Evolutionary conservation across 2,797 vertebrate genomes (phyloP).

Genomic region (Macropus fuliginosus): DNA sequence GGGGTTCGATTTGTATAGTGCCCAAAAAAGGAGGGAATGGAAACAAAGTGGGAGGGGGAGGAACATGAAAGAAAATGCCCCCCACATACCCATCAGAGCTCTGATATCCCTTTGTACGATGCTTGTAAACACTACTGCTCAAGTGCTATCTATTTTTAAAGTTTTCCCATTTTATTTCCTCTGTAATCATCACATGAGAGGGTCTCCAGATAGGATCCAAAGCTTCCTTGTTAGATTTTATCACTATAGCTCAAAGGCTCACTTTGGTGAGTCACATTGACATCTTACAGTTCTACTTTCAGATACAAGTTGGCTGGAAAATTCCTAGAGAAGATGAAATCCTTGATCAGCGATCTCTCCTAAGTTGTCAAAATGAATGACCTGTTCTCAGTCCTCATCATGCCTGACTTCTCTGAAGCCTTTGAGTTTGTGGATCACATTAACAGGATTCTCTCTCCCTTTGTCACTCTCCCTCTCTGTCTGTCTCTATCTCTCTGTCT

Average conservation of each 20-base stretch:
- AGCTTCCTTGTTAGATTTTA: background rate
- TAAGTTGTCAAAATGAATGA: background rate
- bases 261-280: background rate
- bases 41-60: conserved; percentile 45
- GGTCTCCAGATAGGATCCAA: background rate
- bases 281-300: background rate
- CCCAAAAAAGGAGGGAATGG: conserved; percentile 15
- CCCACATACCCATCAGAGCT: conserved; percentile 53
- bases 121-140: conserved; percentile 66
- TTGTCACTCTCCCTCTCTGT: no score
- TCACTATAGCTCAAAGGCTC: background rate
- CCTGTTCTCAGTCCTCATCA: background rate
- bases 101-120: conserved; percentile 56
- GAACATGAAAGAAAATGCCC: conserved; percentile 58
- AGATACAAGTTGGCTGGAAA: background rate
- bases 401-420: background rate
- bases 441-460: background rate
- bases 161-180: conserved; percentile 74
- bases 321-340: background rate
- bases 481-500: no score
- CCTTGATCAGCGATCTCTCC: background rate
- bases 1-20: conserved; percentile 43
- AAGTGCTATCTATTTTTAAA: conserved; percentile 76
- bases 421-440: background rate
- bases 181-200: conserved; percentile 63